These are phyloP conservation scores for Steinernema hermaphroditum DNA, from an alignment of 2,888 invertebrate species.

Conservation along the genomic window DNA sequence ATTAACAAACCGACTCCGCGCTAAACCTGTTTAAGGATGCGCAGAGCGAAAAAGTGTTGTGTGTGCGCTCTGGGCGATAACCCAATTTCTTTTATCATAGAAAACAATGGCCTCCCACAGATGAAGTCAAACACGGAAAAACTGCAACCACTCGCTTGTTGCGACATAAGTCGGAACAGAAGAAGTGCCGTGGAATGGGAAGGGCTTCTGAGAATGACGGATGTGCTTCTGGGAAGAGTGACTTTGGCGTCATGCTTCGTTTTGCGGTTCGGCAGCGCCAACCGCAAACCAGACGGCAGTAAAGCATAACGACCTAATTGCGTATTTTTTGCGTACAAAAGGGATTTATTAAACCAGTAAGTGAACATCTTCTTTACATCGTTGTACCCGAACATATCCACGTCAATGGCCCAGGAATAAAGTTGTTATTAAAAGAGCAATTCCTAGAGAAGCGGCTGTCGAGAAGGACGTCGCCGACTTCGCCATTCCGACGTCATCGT, in stretches of 20 bases:
- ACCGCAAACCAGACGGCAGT: not conserved
- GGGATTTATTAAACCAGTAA: constrained; percentile 30
- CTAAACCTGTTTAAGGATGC: constrained; percentile 12
- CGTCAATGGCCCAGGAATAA: not conserved
- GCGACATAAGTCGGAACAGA: not conserved
- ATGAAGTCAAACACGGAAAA: not conserved
- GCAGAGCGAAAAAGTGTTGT: not conserved
- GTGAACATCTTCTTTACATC: constrained; percentile 23
- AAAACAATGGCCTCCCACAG: constrained; percentile 13
- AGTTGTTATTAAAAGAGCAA: not conserved
- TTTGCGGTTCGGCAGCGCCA: constrained; percentile 11
- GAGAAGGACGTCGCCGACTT: not conserved
- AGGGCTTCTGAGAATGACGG: not conserved
- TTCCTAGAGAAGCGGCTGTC: not conserved
- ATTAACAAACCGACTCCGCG: constrained; percentile 21
- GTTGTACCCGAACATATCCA: constrained; percentile 7
- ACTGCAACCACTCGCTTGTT: not conserved
- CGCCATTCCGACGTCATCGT: not conserved
- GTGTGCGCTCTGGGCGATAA: constrained; percentile 19
- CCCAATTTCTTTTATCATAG: constrained; percentile 16
- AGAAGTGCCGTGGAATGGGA: not conserved
- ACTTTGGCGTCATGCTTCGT: not conserved
- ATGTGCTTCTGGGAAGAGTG: not conserved
- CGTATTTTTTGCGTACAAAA: constrained; percentile 12
- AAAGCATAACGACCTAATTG: constrained; percentile 12